Conservation (phyloP, 1,140 invertebrate species). For the Caerostris darwini region DNA sequence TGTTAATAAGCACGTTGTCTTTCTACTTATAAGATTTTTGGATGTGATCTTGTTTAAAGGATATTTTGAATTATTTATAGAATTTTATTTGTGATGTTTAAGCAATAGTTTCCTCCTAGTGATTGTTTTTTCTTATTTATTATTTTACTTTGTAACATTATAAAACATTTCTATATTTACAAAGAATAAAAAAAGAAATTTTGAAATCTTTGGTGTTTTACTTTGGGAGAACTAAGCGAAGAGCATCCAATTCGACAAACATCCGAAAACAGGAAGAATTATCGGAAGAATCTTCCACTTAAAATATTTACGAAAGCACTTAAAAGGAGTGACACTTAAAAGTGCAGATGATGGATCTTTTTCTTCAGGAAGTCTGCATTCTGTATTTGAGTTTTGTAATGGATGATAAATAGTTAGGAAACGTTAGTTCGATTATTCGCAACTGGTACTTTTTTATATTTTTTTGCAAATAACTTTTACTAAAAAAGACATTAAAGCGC, state of each 20-base stretch:
- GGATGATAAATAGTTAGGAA: slow-evolving; percentile 27
- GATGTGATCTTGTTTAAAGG: too few species aligned
- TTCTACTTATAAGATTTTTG: too few species aligned
- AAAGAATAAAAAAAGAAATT: too few species aligned
- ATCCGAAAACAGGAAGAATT: slow-evolving; percentile 7
- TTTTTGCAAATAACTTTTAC: not conserved
- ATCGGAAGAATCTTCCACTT: not conserved
- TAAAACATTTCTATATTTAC: too few species aligned
- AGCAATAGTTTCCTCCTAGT: too few species aligned
- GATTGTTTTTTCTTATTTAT: too few species aligned
- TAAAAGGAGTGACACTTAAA: slow-evolving; percentile 42
- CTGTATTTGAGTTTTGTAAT: slow-evolving; percentile 19
- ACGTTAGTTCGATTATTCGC: not conserved
- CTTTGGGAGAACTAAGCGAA: not conserved
- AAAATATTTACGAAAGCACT: slow-evolving; percentile 26
- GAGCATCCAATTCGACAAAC: not conserved
- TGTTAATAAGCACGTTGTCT: too few species aligned
- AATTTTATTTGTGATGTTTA: too few species aligned
- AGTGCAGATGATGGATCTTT: slow-evolving; percentile 2
- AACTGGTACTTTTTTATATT: not conserved
- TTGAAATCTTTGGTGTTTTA: too few species aligned
- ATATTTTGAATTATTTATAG: too few species aligned
- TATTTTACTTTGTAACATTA: too few species aligned
- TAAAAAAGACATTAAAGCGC: not conserved
- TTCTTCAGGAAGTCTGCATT: slow-evolving; percentile 3